Base-by-base conservation (phyloP, 2,888 invertebrate species). In the Onchidella celtica region DNA sequence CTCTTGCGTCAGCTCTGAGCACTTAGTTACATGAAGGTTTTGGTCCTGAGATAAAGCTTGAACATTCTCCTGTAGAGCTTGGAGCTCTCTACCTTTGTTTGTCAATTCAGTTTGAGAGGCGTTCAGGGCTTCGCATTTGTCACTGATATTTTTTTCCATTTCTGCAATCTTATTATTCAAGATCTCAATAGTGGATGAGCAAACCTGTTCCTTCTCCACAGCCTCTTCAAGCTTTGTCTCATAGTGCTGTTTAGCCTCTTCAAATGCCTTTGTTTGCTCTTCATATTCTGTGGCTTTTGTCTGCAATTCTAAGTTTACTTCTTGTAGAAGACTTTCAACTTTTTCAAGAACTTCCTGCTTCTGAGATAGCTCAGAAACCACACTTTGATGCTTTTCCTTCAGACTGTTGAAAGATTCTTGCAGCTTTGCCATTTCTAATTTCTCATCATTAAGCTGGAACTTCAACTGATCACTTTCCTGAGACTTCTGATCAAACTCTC, bases 361-460 rank as follows among this genome's bases (percentile, higher is more conserved):
- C 38, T 40, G 17, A 17, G 29, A 6, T n/a, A 83, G 9, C 21
- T 75, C 75, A 24, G 24, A n/a, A 17, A 36, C 27, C 38, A 61
- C 3, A 1, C 9, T 14, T 14, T 75, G 29, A 40, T 36, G 40
- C 63, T 61, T 63, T 57, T 69, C 75, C 21, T 65, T 55, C 47
- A 70, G 4, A 4, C 6, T 47, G 70, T 27, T 38, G 17, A 40
- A 27, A 21, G 75, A 38, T 36, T 63, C 32, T 21, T 21, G 34
- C 17, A 78, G 29, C 6, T 78, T 70, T 24, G 36, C 29, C 24
- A 40, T n/a, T 27, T n/a, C 40, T 38, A 57, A 32, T 38, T 40
- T 76, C 11, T 38, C 65, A 27, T 66, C 63, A 1, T 73, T 57
- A 4, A 81, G 38, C 3, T 83, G 69, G n/a, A 40, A 57, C 57